Evolutionary conservation across 2,888 invertebrate genomes (phyloP).

Genomic region (Kuschelorhynchus macadamiae): DNA sequence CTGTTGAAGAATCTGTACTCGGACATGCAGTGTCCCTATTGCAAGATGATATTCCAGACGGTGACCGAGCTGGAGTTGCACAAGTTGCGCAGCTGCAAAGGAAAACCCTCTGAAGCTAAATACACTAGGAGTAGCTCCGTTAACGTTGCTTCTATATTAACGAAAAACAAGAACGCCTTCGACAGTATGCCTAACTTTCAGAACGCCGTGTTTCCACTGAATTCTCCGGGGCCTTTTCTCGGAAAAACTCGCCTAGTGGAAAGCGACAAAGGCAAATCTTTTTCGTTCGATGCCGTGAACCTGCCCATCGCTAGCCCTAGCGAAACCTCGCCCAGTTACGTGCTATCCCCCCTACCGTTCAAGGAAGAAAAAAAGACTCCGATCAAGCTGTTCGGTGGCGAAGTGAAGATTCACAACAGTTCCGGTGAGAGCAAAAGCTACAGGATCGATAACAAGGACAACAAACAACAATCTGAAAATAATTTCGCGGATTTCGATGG

Average conservation of each 20-base stretch:
- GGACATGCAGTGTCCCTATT: conserved; percentile 81
- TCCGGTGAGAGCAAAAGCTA: conserved; percentile 77
- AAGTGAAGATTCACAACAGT: conserved; percentile 82
- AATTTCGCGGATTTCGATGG: conserved; percentile 60
- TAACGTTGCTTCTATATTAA: conserved; percentile 68
- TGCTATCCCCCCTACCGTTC: conserved; percentile 61
- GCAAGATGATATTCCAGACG: conserved; percentile 84
- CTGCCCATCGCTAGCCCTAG: conserved; percentile 50
- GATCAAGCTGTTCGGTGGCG: conserved; percentile 82
- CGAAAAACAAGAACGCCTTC: conserved; percentile 68
- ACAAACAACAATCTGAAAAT: conserved; percentile 50
- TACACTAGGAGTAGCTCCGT: conserved; percentile 68
- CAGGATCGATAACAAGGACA: conserved; percentile 64
- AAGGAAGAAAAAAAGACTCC: conserved; percentile 64
- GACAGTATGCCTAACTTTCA: conserved; percentile 66
- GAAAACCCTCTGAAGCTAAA: conserved; percentile 66
- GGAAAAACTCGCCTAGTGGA: conserved; percentile 88
- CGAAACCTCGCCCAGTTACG: conserved; percentile 55
- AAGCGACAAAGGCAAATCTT: conserved; percentile 67
- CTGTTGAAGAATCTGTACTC: conserved; percentile 79
- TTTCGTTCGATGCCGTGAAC: conserved; percentile 65
- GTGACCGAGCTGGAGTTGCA: conserved; percentile 87
- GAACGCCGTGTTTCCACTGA: conserved; percentile 72
- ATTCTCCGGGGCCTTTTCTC: conserved; percentile 86
- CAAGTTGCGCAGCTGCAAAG: conserved; percentile 85